Evolutionary conservation across 2,888 invertebrate species (phyloP), one percentile per base, ranked within the genome.

Genomic region (Dicranocentrus wangi): DNA sequence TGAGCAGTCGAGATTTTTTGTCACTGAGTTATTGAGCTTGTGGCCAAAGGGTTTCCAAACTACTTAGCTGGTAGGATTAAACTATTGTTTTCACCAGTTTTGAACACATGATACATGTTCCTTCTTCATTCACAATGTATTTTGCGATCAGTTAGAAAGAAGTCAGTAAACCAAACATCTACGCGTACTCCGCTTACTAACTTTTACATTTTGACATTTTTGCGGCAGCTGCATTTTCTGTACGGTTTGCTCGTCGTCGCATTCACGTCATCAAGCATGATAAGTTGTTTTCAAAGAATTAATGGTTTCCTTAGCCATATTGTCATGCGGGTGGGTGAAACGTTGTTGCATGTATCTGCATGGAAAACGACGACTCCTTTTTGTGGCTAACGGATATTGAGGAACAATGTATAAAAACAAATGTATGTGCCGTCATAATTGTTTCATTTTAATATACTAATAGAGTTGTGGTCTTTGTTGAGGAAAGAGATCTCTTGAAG

Each of bases 381-480:
- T 55, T 32, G 23, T 43, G 47, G 47, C 15, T 47, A 47, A 32
- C 47, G 47, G 47, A 3, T n/a, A 47, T 10, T n/a, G 1, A 43
- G 43, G 2, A 1, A 1, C 2, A n/a, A n/a, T 47, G 47, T n/a
- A n/a, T 47, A 47, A 23, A n/a, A n/a, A n/a, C n/a, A n/a, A n/a
- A n/a, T n/a, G n/a, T n/a, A n/a, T n/a, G n/a, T n/a, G n/a, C n/a
- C n/a, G n/a, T n/a, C n/a, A n/a, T n/a, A n/a, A n/a, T n/a, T n/a
- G n/a, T n/a, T n/a, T 28, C 61, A 61, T 72, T 72, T 28, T 43
- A 43, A 13, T 55, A 42, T 19, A 8, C 19, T 72, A 72, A 72
- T 72, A 73, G 65, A 65, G 63, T 73, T 65, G 73, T 73, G 73
- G 73, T 63, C 65, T 73, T 73, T 39, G n/a, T n/a, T n/a, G n/a